Percentiles rank a stretch among this genome's conserved stretches.
These are phyloP conservation scores for Pelvicachromis taeniatus DNA, from an alignment of 2,113 vertebrate species.

Conservation along the genomic window DNA sequence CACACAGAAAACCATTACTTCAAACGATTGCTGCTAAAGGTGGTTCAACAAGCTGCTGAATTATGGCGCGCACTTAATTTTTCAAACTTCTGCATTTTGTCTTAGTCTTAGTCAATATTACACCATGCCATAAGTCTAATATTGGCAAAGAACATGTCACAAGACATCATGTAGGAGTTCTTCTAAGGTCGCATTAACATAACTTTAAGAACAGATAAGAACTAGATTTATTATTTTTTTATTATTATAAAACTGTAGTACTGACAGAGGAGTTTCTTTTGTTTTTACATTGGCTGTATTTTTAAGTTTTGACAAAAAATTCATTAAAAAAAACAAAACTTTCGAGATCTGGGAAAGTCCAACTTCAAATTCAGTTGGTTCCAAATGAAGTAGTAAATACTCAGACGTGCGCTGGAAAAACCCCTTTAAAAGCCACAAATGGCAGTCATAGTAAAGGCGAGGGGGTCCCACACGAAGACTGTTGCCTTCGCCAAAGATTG, in stretches of 20 bases:
- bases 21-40: rapidly evolving
- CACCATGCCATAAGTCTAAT: rapidly evolving
- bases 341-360: background rate
- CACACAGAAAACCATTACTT: background rate
- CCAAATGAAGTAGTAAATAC: background rate
- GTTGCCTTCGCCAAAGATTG: background rate
- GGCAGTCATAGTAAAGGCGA: background rate
- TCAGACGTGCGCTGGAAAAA: background rate
- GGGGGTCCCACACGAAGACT: background rate
- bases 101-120: rapidly evolving
- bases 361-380: background rate
- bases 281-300: background rate
- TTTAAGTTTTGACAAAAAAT: background rate
- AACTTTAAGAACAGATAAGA: rapidly evolving
- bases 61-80: background rate
- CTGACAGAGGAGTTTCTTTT: background rate
- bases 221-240: background rate
- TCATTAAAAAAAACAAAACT: background rate
- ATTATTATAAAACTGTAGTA: background rate
- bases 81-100: background rate
- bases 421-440: background rate
- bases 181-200: rapidly evolving
- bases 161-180: background rate
- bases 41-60: background rate
- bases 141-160: background rate